These are phyloP conservation scores for Bradynema listronoti DNA, from an alignment of 1,140 invertebrate species.

Conservation along the genomic window DNA sequence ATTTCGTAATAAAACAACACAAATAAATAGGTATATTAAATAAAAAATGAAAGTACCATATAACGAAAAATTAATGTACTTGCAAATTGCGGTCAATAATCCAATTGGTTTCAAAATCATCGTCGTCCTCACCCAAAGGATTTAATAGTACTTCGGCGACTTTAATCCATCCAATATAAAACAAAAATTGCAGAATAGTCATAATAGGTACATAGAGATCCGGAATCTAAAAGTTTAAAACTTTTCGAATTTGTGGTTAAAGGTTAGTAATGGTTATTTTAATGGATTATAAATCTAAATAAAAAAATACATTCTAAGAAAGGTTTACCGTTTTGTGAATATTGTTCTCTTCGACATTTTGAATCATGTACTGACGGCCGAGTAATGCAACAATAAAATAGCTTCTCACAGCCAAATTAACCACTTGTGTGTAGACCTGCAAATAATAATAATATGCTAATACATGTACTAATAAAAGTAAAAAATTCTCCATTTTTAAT, in stretches of 20 bases:
- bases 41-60: conserved; percentile 1
- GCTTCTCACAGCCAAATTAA: conserved; percentile 43
- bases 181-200: conserved; percentile 47
- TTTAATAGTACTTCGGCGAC: conserved; percentile 43
- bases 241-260: too few relatives aligned
- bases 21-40: background rate
- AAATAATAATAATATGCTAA: background rate
- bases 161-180: conserved; percentile 47
- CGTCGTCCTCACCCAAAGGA: conserved; percentile 39
- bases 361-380: conserved; percentile 46
- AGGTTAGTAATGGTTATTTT: too few relatives aligned
- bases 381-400: conserved; percentile 51
- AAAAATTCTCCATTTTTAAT: conserved; percentile 6
- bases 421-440: conserved; percentile 47
- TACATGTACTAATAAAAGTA: conserved; percentile 5
- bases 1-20: background rate
- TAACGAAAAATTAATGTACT: background rate
- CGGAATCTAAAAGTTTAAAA: conserved; percentile 19
- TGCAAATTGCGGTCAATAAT: conserved; percentile 45
- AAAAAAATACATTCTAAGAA: too few relatives aligned
- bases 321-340: too few relatives aligned
- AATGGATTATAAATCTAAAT: too few relatives aligned
- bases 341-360: conserved; percentile 15
- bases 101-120: conserved; percentile 52
- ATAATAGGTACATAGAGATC: conserved; percentile 51